phyloP scores from a whole-genome alignment of 2,888 invertebrate species.

The Polyommatus iphigenia region DNA sequence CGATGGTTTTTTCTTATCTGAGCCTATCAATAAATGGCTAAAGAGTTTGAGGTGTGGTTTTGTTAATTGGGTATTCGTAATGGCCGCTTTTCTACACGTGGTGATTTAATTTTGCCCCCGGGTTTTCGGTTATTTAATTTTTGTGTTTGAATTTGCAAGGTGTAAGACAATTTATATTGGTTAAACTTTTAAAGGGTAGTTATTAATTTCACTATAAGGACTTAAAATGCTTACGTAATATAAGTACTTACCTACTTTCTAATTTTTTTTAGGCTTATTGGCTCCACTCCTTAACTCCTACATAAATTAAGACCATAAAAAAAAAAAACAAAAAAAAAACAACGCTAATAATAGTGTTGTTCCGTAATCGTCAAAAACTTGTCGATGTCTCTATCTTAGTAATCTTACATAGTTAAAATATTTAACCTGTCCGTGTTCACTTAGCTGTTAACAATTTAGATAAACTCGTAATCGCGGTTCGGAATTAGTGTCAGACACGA shows the following conservation, averaged over 20 bases:
- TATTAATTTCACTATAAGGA: too few species aligned
- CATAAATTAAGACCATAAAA: background rate
- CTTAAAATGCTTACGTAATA: background rate
- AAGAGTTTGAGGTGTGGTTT: slow-evolving; percentile 30
- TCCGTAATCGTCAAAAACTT: background rate
- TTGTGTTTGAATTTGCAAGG: background rate
- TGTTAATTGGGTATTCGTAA: slow-evolving; percentile 32
- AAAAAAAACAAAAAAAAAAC: background rate
- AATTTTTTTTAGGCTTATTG: background rate
- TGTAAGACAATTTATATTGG: background rate
- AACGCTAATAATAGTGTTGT: background rate
- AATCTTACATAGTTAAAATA: background rate
- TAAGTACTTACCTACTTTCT: too few species aligned
- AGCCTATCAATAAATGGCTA: slow-evolving; percentile 34
- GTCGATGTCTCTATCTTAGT: slow-evolving; percentile 2
- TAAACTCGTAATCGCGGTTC: slow-evolving; percentile 7
- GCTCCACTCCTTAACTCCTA: background rate
- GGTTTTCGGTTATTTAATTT: slow-evolving; percentile 18
- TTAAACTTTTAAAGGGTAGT: background rate
- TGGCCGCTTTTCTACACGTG: slow-evolving; percentile 18
- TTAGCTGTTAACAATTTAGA: slow-evolving; percentile 15
- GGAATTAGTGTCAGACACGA: background rate
- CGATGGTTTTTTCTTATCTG: slow-evolving; percentile 28
- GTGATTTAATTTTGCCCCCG: slow-evolving; percentile 17
- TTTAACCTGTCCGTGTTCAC: slow-evolving; percentile 2